Evolutionary conservation across 2,888 invertebrate species (phyloP).

Genomic region (Caenorhabditis zanzibari): DNA sequence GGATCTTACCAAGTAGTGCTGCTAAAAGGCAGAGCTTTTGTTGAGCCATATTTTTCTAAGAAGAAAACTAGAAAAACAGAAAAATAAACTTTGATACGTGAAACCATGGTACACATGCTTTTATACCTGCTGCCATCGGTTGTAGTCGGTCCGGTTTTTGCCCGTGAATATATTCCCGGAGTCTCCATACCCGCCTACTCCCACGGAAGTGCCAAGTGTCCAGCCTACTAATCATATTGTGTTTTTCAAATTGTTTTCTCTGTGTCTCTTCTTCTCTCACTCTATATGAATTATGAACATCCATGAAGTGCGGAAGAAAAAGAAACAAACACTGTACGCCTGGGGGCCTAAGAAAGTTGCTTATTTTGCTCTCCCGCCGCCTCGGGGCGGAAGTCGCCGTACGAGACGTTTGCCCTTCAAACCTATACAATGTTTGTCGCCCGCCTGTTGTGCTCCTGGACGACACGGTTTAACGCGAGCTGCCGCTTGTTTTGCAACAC

Average conservation of each 20-base stretch:
- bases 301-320: conserved; percentile 41
- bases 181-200: conserved; percentile 42
- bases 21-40: conserved; percentile 27
- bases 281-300: conserved; percentile 67
- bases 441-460: conserved; percentile 54
- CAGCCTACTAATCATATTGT: conserved; percentile 51
- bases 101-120: conserved; percentile 42
- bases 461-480: conserved; percentile 47
- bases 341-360: conserved; percentile 54
- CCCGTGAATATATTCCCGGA: conserved; percentile 52
- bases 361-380: conserved; percentile 47
- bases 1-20: conserved; percentile 18
- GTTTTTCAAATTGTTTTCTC: conserved; percentile 19
- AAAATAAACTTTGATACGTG: conserved; percentile 43
- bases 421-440: conserved; percentile 62
- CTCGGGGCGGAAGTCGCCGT: conserved; percentile 51
- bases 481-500: conserved; percentile 11
- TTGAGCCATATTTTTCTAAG: conserved; percentile 26
- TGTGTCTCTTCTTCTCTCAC: conserved; percentile 30
- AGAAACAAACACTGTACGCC: conserved; percentile 46
- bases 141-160: conserved; percentile 68
- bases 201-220: conserved; percentile 63
- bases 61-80: conserved; percentile 17
- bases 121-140: conserved; percentile 70
- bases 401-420: conserved; percentile 63